These are phyloP conservation scores for Pogonomyrmex barbatus DNA, from an alignment of 1,140 invertebrate genomes.

Conservation along the genomic window DNA sequence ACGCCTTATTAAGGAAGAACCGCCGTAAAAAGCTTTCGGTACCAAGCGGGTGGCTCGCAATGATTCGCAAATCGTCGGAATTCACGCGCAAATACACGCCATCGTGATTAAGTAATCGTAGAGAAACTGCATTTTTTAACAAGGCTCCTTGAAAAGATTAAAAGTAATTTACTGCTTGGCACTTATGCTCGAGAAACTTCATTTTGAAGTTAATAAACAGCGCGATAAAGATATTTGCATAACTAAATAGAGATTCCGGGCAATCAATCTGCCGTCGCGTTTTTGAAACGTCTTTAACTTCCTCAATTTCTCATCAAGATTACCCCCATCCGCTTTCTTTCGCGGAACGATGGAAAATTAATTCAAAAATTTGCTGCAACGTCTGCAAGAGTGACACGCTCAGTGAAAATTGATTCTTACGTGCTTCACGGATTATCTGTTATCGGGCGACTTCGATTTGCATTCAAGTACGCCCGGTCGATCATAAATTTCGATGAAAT, in stretches of 20 bases:
- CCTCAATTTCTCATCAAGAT: slow-evolving; percentile 26
- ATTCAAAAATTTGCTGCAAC: slow-evolving; percentile 48
- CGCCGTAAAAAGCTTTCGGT: slow-evolving; percentile 69
- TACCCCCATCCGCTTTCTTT: not conserved
- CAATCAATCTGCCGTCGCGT: not conserved
- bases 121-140: not conserved
- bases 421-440: slow-evolving; percentile 44
- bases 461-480: slow-evolving; percentile 59
- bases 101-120: not conserved
- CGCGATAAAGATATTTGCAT: not conserved
- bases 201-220: not conserved
- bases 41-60: not conserved
- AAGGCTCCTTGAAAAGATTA: not conserved
- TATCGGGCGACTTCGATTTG: slow-evolving; percentile 43
- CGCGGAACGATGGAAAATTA: slow-evolving; percentile 16
- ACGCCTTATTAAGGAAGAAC: slow-evolving; percentile 76
- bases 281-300: slow-evolving; percentile 4
- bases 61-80: not conserved
- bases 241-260: not conserved
- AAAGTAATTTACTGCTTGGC: slow-evolving; percentile 12
- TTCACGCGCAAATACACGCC: not conserved
- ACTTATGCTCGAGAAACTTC: not conserved
- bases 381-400: slow-evolving; percentile 23
- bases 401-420: slow-evolving; percentile 56
- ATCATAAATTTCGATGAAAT: slow-evolving; percentile 70